Percentiles rank a stretch among this genome's conserved stretches.
These are phyloP conservation scores for Pristionchus entomophagus DNA, from an alignment of 2,888 invertebrate genomes.

Conservation along the genomic window DNA sequence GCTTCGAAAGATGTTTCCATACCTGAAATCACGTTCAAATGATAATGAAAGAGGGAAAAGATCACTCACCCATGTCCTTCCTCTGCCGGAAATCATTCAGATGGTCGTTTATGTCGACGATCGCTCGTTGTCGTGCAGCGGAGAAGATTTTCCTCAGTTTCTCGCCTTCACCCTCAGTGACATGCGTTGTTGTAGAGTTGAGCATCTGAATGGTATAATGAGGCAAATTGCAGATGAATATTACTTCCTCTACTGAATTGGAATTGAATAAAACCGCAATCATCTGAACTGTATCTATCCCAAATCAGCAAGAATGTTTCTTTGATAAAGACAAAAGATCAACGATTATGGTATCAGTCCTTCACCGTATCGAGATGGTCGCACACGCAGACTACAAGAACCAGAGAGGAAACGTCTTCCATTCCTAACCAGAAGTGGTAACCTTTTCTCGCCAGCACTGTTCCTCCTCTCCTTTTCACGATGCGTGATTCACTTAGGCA, in stretches of 20 bases:
- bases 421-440: not conserved
- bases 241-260: no score
- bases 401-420: constrained; percentile 4
- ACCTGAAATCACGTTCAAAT: constrained; percentile 79
- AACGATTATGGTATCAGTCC: not conserved
- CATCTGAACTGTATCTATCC: no score
- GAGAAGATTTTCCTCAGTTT: constrained; percentile 83
- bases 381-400: not conserved
- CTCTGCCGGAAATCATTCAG: constrained; percentile 90
- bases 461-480: not conserved
- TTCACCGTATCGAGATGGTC: not conserved
- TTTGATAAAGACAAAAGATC: no score
- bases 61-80: constrained; percentile 77
- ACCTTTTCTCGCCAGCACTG: not conserved
- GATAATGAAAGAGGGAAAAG: not conserved
- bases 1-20: constrained; percentile 89
- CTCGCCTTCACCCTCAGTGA: constrained; percentile 67
- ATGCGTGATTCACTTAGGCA: not conserved
- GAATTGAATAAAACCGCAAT: no score
- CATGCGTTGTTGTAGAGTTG: constrained; percentile 66
- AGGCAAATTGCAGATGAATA: constrained; percentile 49
- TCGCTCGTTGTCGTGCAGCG: constrained; percentile 88
- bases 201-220: constrained; percentile 68
- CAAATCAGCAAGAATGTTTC: no score
- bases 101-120: constrained; percentile 86